Evolutionary conservation across 2,113 vertebrate species (phyloP).

Genomic region (Chroicocephalus ridibundus): DNA sequence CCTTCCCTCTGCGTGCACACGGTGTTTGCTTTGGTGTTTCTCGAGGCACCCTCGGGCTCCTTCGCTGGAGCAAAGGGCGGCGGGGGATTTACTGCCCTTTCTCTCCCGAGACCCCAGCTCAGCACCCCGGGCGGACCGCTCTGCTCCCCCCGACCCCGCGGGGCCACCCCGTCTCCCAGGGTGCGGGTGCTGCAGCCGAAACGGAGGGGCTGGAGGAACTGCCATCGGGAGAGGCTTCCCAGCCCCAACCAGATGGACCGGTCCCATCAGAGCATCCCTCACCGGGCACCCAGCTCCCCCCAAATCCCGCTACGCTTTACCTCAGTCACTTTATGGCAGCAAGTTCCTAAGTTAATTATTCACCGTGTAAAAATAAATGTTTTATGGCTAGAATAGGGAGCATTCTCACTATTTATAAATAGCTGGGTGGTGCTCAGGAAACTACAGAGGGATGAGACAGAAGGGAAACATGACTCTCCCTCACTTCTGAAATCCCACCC

Average conservation of each 20-base stretch:
- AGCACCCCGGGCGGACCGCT: neutral
- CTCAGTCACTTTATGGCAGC: neutral
- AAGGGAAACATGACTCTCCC: constrained; percentile 16
- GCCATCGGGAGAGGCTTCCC: neutral
- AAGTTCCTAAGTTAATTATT: neutral
- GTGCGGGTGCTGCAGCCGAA: fast-evolving
- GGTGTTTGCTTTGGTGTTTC: fast-evolving
- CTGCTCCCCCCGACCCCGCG: fast-evolving
- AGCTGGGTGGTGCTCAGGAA: constrained; percentile 60
- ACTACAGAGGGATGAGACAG: neutral
- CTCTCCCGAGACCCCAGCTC: neutral
- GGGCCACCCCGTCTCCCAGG: too few species aligned
- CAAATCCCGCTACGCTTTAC: neutral
- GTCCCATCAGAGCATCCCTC: neutral
- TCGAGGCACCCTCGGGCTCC: neutral
- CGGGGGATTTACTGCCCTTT: neutral
- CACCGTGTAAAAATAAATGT: neutral
- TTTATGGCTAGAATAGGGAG: neutral
- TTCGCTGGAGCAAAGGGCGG: fast-evolving
- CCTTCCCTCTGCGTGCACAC: neutral
- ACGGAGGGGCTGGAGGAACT: fast-evolving
- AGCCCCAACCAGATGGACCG: fast-evolving
- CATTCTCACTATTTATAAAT: constrained; percentile 19
- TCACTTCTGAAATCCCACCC: neutral
- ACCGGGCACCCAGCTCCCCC: neutral